These are phyloP conservation scores for Plumapathes pennacea DNA, from an alignment of 92 coral and sea anemone species.

Conservation along the genomic window DNA sequence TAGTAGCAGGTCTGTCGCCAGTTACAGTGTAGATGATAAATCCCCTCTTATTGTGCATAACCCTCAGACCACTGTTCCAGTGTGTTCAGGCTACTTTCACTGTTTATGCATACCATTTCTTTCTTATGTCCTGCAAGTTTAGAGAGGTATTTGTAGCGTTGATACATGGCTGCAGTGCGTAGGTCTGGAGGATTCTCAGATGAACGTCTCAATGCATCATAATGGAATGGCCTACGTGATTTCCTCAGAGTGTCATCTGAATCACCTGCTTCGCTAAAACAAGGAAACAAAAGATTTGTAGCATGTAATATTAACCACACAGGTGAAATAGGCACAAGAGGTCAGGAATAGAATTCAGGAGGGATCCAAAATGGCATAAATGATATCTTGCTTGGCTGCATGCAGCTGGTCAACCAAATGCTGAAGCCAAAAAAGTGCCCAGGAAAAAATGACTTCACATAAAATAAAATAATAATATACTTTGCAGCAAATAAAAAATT, in stretches of 20 bases:
- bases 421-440: too few relatives aligned
- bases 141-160: constrained; percentile 78
- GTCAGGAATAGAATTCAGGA: too few relatives aligned
- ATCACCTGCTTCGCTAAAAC: not conserved
- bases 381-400: not conserved
- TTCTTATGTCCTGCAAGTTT: constrained; percentile 62
- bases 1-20: too few relatives aligned
- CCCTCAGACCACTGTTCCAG: too few relatives aligned
- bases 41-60: too few relatives aligned
- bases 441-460: too few relatives aligned
- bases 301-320: not conserved
- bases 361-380: not conserved
- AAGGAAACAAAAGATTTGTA: not conserved
- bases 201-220: constrained; percentile 44
- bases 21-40: too few relatives aligned
- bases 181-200: constrained; percentile 44
- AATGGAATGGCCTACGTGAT: constrained; percentile 74
- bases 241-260: not conserved
- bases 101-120: constrained; percentile 49
- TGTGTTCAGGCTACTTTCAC: too few relatives aligned
- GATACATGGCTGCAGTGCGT: constrained; percentile 63
- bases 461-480: too few relatives aligned
- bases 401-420: too few relatives aligned
- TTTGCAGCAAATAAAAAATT: too few relatives aligned
- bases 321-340: too few relatives aligned